Evolutionary conservation across 2,888 invertebrate genomes (phyloP).

Genomic region (Thecophora atra): DNA sequence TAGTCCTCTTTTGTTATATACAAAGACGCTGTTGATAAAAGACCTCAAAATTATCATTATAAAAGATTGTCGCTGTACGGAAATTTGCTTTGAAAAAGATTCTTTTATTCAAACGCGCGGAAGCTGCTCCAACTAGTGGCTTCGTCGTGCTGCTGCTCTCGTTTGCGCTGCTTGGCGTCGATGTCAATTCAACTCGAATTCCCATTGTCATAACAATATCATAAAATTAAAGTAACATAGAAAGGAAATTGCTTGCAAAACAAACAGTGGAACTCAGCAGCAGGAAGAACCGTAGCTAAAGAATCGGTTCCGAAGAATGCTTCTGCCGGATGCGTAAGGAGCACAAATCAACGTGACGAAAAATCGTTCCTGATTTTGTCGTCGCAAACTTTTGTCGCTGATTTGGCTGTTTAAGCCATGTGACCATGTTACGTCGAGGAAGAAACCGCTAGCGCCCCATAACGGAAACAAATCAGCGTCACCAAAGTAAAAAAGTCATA

Average conservation of each 20-base stretch:
- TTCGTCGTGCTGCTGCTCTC: background rate
- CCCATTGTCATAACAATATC: slow-evolving; percentile 67
- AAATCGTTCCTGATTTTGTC: slow-evolving; percentile 50
- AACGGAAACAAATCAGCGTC: slow-evolving; percentile 64
- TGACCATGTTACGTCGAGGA: background rate
- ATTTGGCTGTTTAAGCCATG: slow-evolving; percentile 41
- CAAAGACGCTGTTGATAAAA: background rate
- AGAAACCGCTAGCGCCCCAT: slow-evolving; percentile 46
- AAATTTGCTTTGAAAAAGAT: background rate
- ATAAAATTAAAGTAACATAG: slow-evolving; percentile 67
- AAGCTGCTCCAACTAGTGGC: background rate
- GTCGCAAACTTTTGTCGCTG: slow-evolving; percentile 51
- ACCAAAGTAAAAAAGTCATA: slow-evolving; percentile 63
- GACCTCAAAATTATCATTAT: background rate
- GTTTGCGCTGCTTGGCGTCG: slow-evolving; percentile 52
- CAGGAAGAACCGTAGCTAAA: background rate
- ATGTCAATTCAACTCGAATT: slow-evolving; percentile 67
- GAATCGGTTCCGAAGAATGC: background rate
- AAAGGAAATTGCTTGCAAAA: slow-evolving; percentile 65
- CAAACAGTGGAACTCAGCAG: slow-evolving; percentile 38
- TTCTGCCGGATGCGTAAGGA: slow-evolving; percentile 42
- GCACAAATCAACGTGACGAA: slow-evolving; percentile 61
- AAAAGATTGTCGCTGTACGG: background rate
- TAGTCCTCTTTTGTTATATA: too few species aligned
- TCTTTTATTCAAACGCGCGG: background rate